These are phyloP conservation scores for Dorcus hopei DNA, from an alignment of 2,888 invertebrate genomes.

Conservation along the genomic window DNA sequence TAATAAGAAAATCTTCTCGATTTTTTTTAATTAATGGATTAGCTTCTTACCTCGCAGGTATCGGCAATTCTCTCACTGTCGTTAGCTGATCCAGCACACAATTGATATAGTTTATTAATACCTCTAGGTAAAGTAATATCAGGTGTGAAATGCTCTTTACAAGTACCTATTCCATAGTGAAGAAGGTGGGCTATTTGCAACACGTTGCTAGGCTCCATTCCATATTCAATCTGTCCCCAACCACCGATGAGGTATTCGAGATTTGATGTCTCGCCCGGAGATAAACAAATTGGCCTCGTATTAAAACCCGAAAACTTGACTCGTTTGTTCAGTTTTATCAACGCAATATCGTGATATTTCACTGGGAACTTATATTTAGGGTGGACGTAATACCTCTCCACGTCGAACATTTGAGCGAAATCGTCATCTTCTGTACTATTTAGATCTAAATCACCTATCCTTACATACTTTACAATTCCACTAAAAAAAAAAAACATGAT, in stretches of 20 bases:
- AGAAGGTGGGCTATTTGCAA: conserved; percentile 50
- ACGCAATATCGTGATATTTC: conserved; percentile 54
- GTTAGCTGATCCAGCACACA: not conserved
- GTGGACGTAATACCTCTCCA: conserved; percentile 43
- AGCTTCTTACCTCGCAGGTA: conserved; percentile 7
- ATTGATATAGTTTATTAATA: not conserved
- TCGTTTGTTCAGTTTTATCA: conserved; percentile 45
- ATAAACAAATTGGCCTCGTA: conserved; percentile 52
- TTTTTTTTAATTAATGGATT: no score
- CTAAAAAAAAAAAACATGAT: conserved; percentile 28
- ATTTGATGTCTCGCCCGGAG: conserved; percentile 20
- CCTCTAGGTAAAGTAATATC: conserved; percentile 2
- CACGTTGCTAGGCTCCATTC: conserved; percentile 34
- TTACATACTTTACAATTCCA: conserved; percentile 43
- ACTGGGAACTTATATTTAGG: conserved; percentile 45
- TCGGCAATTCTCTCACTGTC: not conserved
- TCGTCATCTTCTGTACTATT: conserved; percentile 30
- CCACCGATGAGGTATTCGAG: conserved; percentile 46
- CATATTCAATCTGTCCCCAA: conserved; percentile 46
- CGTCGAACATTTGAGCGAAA: conserved; percentile 37
- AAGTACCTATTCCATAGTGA: conserved; percentile 35
- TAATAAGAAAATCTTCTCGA: not conserved
- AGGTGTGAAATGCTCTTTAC: conserved; percentile 34
- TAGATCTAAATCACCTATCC: conserved; percentile 52
- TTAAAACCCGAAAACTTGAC: conserved; percentile 42